Evolutionary conservation across 1,140 invertebrate species (phyloP).

Genomic region (Pogonognathellus flavescens): DNA sequence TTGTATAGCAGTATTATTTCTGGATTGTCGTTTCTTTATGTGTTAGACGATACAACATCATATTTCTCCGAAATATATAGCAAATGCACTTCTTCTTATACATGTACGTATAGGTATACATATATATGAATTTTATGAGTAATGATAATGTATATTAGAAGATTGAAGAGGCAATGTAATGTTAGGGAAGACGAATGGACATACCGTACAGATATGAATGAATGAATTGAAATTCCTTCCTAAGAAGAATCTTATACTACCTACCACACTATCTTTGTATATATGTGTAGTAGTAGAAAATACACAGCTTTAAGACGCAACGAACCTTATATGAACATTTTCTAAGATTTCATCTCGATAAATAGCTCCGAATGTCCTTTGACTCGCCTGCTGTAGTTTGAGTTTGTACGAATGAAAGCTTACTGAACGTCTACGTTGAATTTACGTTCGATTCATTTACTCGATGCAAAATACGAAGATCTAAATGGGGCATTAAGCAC

Average conservation of each 20-base stretch:
- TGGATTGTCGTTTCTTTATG: neutral
- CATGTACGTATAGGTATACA: too few relatives aligned
- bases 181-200: conserved; percentile 1
- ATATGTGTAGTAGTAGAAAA: too few relatives aligned
- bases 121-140: neutral
- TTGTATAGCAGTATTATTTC: neutral
- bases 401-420: neutral
- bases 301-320: neutral
- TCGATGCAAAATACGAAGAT: neutral
- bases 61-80: too few relatives aligned
- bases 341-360: neutral
- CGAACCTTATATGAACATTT: neutral
- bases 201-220: neutral
- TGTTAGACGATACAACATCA: neutral
- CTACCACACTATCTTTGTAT: too few relatives aligned
- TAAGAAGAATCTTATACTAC: neutral
- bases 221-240: conserved; percentile 12
- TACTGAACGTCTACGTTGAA: neutral
- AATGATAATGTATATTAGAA: neutral
- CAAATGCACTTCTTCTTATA: too few relatives aligned
- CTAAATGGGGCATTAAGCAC: neutral
- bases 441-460: conserved; percentile 1
- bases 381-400: neutral
- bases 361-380: neutral
- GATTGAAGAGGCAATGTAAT: neutral